These are phyloP conservation scores for Artibeus lituratus DNA, from an alignment of 2,797 vertebrate genomes.

Conservation along the genomic window DNA sequence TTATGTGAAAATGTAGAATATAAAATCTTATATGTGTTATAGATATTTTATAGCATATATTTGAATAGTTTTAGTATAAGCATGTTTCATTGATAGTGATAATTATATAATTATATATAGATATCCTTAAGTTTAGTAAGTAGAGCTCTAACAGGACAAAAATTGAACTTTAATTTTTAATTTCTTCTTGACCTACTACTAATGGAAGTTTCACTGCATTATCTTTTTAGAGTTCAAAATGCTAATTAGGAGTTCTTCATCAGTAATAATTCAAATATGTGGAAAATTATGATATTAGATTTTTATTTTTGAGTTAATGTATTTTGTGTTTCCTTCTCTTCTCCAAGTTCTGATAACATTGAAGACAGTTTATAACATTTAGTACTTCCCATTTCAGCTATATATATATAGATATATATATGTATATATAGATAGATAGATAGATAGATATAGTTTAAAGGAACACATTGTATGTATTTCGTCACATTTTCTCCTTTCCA, in stretches of 20 bases:
- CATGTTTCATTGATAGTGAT: not conserved
- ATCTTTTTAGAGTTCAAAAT: conserved; percentile 80
- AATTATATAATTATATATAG: conserved; percentile 22
- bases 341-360: not conserved
- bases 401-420: not conserved
- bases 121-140: conserved; percentile 24
- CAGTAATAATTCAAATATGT: conserved; percentile 69
- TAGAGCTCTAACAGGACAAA: conserved; percentile 32
- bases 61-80: not conserved
- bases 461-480: not conserved
- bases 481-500: not conserved
- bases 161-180: conserved; percentile 59
- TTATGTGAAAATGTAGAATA: not conserved
- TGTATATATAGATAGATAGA: no score
- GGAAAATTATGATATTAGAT: conserved; percentile 67
- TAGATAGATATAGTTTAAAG: no score
- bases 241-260: conserved; percentile 77
- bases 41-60: not conserved
- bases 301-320: conserved; percentile 67
- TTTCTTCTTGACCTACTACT: conserved; percentile 65
- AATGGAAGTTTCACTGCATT: conserved; percentile 77
- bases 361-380: not conserved
- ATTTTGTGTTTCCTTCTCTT: conserved; percentile 2
- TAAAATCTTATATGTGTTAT: not conserved
- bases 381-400: not conserved